Evolutionary conservation across 2,113 vertebrate genomes (phyloP).

Genomic region (Grus americana): DNA sequence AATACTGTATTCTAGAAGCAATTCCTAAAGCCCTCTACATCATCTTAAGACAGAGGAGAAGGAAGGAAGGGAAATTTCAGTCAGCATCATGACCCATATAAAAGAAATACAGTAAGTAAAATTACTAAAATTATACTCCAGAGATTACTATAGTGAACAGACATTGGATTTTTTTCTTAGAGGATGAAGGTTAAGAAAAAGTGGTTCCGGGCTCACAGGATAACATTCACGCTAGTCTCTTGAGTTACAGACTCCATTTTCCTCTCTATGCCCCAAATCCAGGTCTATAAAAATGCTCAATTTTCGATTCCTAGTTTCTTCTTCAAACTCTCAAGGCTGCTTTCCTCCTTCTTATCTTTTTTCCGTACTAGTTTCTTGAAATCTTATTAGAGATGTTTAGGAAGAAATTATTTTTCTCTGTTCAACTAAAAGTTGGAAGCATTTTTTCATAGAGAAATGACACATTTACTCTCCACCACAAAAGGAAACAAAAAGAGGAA

Average conservation of each 20-base stretch:
- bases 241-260: neutral
- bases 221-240: neutral
- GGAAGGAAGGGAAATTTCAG: neutral
- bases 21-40: slow-evolving; percentile 40
- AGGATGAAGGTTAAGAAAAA: neutral
- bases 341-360: neutral
- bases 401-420: neutral
- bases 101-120: slow-evolving; percentile 1
- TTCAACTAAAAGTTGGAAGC: neutral
- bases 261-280: neutral
- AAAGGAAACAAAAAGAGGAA: neutral
- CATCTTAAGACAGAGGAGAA: slow-evolving; percentile 4
- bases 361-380: neutral
- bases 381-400: neutral
- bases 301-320: neutral
- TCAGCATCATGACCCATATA: neutral
- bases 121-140: neutral
- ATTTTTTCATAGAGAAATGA: neutral
- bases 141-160: neutral
- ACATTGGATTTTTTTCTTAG: neutral
- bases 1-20: slow-evolving; percentile 52
- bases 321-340: neutral
- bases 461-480: neutral
- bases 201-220: neutral
- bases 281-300: neutral